phyloP scores from a whole-genome alignment of 2,888 invertebrate species.

The Encarsia formosa region DNA sequence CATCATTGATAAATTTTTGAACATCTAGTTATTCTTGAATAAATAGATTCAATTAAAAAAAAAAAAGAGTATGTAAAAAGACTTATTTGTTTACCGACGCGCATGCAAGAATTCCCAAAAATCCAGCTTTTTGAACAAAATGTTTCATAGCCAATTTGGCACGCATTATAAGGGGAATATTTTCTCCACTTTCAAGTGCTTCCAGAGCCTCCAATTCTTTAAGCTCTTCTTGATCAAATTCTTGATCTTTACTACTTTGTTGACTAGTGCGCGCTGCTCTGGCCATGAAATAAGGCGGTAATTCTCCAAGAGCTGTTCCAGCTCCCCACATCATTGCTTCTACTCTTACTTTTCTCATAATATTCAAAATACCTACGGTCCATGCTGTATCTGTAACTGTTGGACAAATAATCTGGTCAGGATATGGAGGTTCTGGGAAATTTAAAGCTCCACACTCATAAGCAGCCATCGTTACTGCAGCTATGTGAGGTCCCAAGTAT shows the following conservation, averaged over 20 bases:
- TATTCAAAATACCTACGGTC: conserved; percentile 80
- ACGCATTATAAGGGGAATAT: conserved; percentile 66
- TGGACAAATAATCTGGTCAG: conserved; percentile 95
- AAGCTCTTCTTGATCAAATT: conserved; percentile 65
- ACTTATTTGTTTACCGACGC: conserved; percentile 68
- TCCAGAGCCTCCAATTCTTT: conserved; percentile 70
- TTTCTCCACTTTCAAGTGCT: conserved; percentile 58
- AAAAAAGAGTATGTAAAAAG: no score
- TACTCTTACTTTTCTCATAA: conserved; percentile 90
- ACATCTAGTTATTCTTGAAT: neutral
- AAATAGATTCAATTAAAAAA: no score
- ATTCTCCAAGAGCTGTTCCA: conserved; percentile 96
- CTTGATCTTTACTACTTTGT: conserved; percentile 48
- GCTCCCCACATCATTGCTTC: conserved; percentile 98
- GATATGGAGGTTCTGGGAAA: conserved; percentile 98
- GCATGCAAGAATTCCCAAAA: conserved; percentile 92
- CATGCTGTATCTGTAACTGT: conserved; percentile 60
- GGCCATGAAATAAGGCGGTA: conserved; percentile 99
- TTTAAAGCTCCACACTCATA: conserved; percentile 93
- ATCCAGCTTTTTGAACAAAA: conserved; percentile 90
- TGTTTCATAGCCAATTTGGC: conserved; percentile 83
- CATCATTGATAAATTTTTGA: neutral
- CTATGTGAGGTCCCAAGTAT: conserved; percentile 99
- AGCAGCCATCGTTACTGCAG: conserved; percentile 94
- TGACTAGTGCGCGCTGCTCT: conserved; percentile 71